Evolutionary conservation across 1,140 invertebrate species (phyloP), one percentile per base, ranked within the genome.

Genomic region (Ostrea edulis): DNA sequence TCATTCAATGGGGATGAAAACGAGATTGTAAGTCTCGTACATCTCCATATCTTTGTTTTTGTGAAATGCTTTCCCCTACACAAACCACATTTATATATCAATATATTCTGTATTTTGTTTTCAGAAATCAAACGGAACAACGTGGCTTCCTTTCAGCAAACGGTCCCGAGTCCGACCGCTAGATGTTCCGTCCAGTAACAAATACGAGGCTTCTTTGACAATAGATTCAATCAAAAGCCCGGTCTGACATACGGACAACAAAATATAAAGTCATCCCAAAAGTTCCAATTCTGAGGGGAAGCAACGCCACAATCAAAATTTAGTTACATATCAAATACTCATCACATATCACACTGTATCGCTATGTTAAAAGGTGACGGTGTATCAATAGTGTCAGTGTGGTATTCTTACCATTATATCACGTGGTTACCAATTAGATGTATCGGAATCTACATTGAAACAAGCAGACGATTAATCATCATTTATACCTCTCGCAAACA

Each of bases 81-180:
- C 0, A 20, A 20, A 14, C 17, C 14, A 17, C 14, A 17, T 62
- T 62, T n/a, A 62, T 7, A 62, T 62, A 62, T 58, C 20, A 7
- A 62, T 62, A 62, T 62, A 17, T 20, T 4, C n/a, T 62, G 55
- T 62, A 62, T 20, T 58, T 17, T 62, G 17, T 62, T 85, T 20
- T 29, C 62, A 68, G 84, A 68, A 22, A 62, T 62, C 58, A 52
- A 85, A 85, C n/a, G 55, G n/a, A 11, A 52, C 29, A 85, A 85
- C 58, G 35, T 85, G 68, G 22, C 68, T 77, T 77, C 68, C 68
- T 5, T 77, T 77, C 14, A 22, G 25, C 12, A 77, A 29, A 25
- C 68, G 68, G 25, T 77, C 68, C 68, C 35, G 14, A n/a, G 35
- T 85, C 3, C 65, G 52, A 54, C 35, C 52, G 20, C 20, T 85